A percentile compares a stretch with the other conserved stretches of the same genome.
Conservation (phyloP, 2,888 invertebrate genomes). For the Tiphia femorata region DNA sequence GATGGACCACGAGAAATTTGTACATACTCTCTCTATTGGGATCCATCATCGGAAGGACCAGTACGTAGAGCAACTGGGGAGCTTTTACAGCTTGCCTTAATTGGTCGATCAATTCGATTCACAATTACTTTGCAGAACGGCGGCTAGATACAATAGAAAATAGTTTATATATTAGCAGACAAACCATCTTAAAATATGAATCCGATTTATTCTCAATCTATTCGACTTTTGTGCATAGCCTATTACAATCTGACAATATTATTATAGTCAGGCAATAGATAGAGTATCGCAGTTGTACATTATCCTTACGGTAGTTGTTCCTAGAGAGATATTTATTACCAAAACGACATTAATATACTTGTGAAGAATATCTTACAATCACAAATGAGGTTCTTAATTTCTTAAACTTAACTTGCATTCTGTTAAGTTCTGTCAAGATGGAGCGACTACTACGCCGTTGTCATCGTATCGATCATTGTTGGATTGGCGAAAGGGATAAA, state of each 20-base stretch:
- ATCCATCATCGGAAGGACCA: constrained; percentile 63
- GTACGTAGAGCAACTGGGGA: constrained; percentile 57
- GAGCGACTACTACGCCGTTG: constrained; percentile 78
- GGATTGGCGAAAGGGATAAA: constrained; percentile 85
- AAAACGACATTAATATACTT: too few relatives aligned
- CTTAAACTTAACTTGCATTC: too few relatives aligned
- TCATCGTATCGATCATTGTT: constrained; percentile 80
- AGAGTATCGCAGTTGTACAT: background rate
- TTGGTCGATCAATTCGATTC: too few relatives aligned
- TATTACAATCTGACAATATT: too few relatives aligned
- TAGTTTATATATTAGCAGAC: too few relatives aligned
- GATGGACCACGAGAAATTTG: constrained; percentile 62
- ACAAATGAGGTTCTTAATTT: too few relatives aligned
- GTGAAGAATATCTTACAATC: too few relatives aligned
- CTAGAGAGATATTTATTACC: too few relatives aligned
- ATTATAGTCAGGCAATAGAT: constrained; percentile 7
- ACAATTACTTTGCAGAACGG: too few relatives aligned
- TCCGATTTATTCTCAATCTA: background rate
- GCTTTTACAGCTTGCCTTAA: too few relatives aligned
- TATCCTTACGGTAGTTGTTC: too few relatives aligned
- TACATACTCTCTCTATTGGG: constrained; percentile 63
- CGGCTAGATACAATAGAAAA: too few relatives aligned
- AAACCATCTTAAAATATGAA: background rate
- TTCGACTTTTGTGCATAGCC: background rate
- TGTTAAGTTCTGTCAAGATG: constrained; percentile 77